Base-by-base conservation (phyloP, 2,888 invertebrate genomes). In the Mythimna albipuncta region DNA sequence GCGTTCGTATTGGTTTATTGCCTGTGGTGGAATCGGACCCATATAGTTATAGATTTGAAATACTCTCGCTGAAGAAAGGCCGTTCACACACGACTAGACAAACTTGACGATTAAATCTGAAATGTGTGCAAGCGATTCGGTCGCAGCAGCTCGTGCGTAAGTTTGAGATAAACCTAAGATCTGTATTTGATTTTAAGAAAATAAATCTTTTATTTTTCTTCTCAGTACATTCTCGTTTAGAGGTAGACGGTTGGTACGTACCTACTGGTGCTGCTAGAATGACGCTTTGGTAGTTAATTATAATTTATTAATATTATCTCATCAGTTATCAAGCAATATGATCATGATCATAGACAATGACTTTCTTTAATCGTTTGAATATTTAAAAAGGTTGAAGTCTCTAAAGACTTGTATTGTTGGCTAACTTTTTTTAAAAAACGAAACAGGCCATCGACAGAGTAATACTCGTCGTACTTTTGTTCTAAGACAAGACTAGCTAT, bases 111-210 rank as follows among this genome's bases (percentile, higher is more conserved):
- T 55, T 6, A 54, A 19, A 19, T 47, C 50, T 50, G 50, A 47
- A 47, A 47, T 52, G n/a, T 52, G 19, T 52, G n/a, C 50, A 52
- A 32, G n/a, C 55, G 32, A 32, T 55, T 26, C 55, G 26, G 55
- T 16, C 13, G 50, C 9, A 9, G 50, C 50, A n/a, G 50, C 7
- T 13, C 64, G 47, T 73, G n/a, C 35, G 65, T 71, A 64, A 62
- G 55, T 74, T 65, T 64, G 57, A 63, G 32, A 57, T 74, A 80
- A 69, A 72, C 54, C 41, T 41, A 74, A 41, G 21, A 47, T 69
- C 55, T 57, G 47, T 16, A 19, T 32, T 11, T 55, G 16, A 64
- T 55, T 41, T 32, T 2, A 64, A 2, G 26, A n/a, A 64, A 54
- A 54, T 54, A 10, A 16, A 16, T 1, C n/a, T 35, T 41, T 41